phyloP scores from a whole-genome alignment of 2,888 invertebrate genomes.

The Daptonema setosum region DNA sequence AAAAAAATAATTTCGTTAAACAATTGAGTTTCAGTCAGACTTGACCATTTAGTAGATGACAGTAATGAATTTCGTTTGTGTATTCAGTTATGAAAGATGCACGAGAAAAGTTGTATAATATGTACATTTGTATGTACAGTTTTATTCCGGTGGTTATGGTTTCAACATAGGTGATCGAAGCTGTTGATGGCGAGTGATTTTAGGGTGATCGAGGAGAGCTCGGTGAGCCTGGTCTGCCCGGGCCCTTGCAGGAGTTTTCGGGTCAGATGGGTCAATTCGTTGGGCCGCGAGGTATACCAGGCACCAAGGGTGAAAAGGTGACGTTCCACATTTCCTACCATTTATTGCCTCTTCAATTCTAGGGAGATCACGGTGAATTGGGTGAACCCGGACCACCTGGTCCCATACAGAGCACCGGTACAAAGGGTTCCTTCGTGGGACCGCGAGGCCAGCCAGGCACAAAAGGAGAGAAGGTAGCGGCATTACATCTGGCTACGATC shows the following conservation, averaged over 20 bases:
- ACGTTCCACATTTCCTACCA: constrained; percentile 1
- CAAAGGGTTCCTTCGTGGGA: constrained; percentile 23
- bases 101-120: too few relatives aligned
- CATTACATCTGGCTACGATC: too few relatives aligned
- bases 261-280: constrained; percentile 11
- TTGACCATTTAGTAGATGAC: too few relatives aligned
- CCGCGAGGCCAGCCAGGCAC: constrained; percentile 16
- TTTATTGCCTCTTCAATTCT: constrained; percentile 10
- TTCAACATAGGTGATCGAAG: too few relatives aligned
- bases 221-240: constrained; percentile 31
- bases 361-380: constrained; percentile 20
- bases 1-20: too few relatives aligned
- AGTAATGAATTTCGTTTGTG: too few relatives aligned
- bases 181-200: constrained; percentile 5
- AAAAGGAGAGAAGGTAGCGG: neutral
- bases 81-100: too few relatives aligned
- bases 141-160: too few relatives aligned
- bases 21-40: too few relatives aligned
- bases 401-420: constrained; percentile 15
- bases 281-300: constrained; percentile 19
- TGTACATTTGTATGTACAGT: too few relatives aligned
- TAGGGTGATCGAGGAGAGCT: constrained; percentile 24
- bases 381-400: constrained; percentile 23
- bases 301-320: constrained; percentile 23
- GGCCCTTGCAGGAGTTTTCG: constrained; percentile 19